phyloP scores from a whole-genome alignment of 2,888 invertebrate genomes.

The Stratiomys singularior region DNA sequence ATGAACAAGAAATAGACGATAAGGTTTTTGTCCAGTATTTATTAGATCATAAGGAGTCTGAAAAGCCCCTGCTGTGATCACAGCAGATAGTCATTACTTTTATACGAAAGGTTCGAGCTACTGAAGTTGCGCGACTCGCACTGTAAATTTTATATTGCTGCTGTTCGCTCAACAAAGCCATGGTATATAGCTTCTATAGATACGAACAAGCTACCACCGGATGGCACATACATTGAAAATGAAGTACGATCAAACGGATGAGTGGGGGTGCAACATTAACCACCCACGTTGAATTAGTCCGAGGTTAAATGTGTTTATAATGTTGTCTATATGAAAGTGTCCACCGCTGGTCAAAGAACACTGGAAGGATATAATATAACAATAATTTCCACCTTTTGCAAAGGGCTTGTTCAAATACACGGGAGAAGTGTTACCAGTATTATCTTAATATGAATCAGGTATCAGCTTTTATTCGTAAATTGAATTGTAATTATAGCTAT shows the following conservation, averaged over 20 bases:
- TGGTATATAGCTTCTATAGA: not conserved
- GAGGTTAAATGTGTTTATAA: constrained; percentile 49
- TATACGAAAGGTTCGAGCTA: constrained; percentile 41
- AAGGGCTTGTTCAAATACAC: constrained; percentile 9
- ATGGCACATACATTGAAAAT: not conserved
- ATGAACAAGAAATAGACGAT: not conserved
- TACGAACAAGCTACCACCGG: not conserved
- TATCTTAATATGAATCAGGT: too few species aligned
- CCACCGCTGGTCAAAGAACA: constrained; percentile 34
- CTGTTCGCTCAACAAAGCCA: not conserved
- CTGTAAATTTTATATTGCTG: not conserved
- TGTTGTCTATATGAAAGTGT: constrained; percentile 49
- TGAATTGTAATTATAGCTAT: too few species aligned
- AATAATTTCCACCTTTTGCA: constrained; percentile 26
- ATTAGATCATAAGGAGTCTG: constrained; percentile 39
- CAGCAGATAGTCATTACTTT: constrained; percentile 47
- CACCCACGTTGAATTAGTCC: constrained; percentile 50
- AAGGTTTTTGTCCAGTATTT: constrained; percentile 37
- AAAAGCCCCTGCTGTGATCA: constrained; percentile 49
- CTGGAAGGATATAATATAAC: constrained; percentile 9
- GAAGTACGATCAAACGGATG: not conserved
- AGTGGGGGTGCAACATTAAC: constrained; percentile 44
- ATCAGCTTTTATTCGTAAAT: too few species aligned
- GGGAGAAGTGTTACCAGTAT: not conserved
- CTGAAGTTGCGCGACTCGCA: constrained; percentile 41